phyloP scores from a whole-genome alignment of 1,140 invertebrate genomes.

The Mylabris phalerata region DNA sequence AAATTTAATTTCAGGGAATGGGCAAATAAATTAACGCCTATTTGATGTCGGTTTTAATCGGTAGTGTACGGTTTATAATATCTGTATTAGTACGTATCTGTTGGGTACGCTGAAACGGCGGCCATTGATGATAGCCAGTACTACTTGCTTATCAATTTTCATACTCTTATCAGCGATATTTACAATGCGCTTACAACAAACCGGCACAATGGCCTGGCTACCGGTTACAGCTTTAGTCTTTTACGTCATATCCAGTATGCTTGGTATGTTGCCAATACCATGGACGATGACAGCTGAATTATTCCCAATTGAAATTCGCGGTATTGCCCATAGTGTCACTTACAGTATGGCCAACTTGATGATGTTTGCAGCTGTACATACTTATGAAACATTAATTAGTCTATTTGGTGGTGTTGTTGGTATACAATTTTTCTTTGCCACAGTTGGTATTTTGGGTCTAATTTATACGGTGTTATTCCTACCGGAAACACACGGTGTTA shows the following conservation, averaged over 20 bases:
- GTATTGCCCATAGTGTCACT: conserved; percentile 42
- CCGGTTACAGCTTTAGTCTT: conserved; percentile 23
- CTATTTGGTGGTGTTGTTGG: conserved; percentile 25
- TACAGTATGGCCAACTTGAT: conserved; percentile 48
- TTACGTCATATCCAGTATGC: conserved; percentile 50
- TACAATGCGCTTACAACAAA: conserved; percentile 41
- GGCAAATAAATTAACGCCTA: conserved; percentile 35
- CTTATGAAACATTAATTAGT: conserved; percentile 41
- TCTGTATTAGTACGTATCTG: conserved; percentile 50
- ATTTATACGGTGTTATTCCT: conserved; percentile 55
- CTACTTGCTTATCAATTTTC: conserved; percentile 47
- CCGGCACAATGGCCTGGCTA: conserved; percentile 22
- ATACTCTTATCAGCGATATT: conserved; percentile 49
- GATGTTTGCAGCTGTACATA: conserved; percentile 50
- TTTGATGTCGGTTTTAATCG: conserved; percentile 54
- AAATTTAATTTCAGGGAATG: conserved; percentile 14
- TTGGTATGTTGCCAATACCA: conserved; percentile 53
- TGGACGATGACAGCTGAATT: conserved; percentile 61
- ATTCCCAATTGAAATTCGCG: conserved; percentile 53
- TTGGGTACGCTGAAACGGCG: conserved; percentile 47
- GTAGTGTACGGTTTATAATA: conserved; percentile 55
- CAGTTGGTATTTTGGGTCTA: conserved; percentile 48
- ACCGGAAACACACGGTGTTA: conserved; percentile 64
- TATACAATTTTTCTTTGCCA: conserved; percentile 54
- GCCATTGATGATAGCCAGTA: conserved; percentile 46